Evolutionary conservation across 2,888 invertebrate genomes (phyloP), one percentile per base, ranked within the genome.

Genomic region (Drosophila peninsularis): DNA sequence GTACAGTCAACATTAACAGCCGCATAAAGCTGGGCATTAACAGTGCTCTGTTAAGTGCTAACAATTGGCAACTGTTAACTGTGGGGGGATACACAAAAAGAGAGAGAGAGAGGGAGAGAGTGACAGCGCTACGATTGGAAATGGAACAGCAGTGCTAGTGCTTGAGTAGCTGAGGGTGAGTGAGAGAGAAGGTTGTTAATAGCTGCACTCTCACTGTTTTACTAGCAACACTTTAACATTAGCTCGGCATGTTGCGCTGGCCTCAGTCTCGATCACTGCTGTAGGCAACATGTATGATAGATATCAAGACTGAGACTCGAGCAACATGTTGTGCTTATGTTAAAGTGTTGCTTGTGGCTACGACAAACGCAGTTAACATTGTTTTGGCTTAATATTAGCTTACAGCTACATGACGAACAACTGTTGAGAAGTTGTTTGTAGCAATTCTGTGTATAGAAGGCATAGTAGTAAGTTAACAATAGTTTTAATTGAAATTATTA

Each of bases 1-100:
- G 83, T 83, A 83, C 83, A 83, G 83, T 83, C 84, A 39, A 36
- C 44, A 60, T 42, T 39, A 56, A 47, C 62, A 32, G 24, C 53
- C 52, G 42, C 50, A 62, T 36, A 11, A 44, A 58, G 52, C 45
- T 55, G 55, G 3, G 50, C 11, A 5, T 30, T 62, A 72, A 76
- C 77, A 76, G 63, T 4, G 27, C 11, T 2, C n/a, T 61, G 76
- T 64, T 60, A 69, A 30, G 1, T 44, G 45, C 39, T 67, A 19
- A 58, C 64, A 69, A 64, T 74, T 64, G 63, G 36, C 14, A 27
- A 27, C 30, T 62, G 56, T 36, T 9, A 62, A 30, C 37, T 34
- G 66, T 11, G 27, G 24, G 24, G 24, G 4, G 24, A 3, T 4
- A 24, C 24, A 30, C 27, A 30, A 55, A 36, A 37, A 34, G 56